Conservation (phyloP, 2,888 invertebrate species). For the Mythimna ferrago region DNA sequence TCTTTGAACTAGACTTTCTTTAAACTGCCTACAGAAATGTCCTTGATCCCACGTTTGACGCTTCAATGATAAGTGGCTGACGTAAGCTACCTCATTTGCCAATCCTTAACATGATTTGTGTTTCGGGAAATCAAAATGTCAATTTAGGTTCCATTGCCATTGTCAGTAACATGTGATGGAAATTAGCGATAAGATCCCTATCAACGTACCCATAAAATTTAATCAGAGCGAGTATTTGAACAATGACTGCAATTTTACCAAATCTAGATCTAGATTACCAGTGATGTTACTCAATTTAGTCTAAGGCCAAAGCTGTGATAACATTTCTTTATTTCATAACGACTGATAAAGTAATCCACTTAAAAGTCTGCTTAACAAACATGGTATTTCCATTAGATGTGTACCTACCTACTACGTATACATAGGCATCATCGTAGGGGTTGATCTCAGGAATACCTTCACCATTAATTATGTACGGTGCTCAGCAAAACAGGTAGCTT, state of each 20-base stretch:
- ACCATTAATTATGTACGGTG: slow-evolving; percentile 79
- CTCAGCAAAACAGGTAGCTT: slow-evolving; percentile 77
- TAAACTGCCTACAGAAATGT: slow-evolving; percentile 4
- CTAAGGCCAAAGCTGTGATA: slow-evolving; percentile 23
- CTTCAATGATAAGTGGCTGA: slow-evolving; percentile 26
- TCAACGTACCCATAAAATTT: slow-evolving; percentile 21
- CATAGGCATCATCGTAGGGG: slow-evolving; percentile 26
- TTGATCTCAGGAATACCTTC: slow-evolving; percentile 51
- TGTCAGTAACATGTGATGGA: slow-evolving; percentile 29
- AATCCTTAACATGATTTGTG: slow-evolving; percentile 4
- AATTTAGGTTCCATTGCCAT: slow-evolving; percentile 16
- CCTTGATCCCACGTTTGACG: slow-evolving; percentile 10
- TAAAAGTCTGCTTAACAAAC: slow-evolving; percentile 26
- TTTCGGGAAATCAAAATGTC: slow-evolving; percentile 20
- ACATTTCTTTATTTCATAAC: slow-evolving; percentile 41
- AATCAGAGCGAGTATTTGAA: slow-evolving; percentile 23
- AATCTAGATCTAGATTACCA: slow-evolving; percentile 30
- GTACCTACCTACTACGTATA: too few relatives aligned
- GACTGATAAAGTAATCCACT: slow-evolving; percentile 40
- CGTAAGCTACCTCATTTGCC: slow-evolving; percentile 26
- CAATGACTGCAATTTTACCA: slow-evolving; percentile 13
- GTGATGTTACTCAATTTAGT: slow-evolving; percentile 34
- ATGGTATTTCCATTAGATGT: slow-evolving; percentile 44
- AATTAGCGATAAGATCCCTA: slow-evolving; percentile 47
- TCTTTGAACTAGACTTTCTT: slow-evolving; percentile 28